These are phyloP conservation scores for Shargacucullia verbasci DNA, from an alignment of 2,888 invertebrate genomes.

Conservation along the genomic window DNA sequence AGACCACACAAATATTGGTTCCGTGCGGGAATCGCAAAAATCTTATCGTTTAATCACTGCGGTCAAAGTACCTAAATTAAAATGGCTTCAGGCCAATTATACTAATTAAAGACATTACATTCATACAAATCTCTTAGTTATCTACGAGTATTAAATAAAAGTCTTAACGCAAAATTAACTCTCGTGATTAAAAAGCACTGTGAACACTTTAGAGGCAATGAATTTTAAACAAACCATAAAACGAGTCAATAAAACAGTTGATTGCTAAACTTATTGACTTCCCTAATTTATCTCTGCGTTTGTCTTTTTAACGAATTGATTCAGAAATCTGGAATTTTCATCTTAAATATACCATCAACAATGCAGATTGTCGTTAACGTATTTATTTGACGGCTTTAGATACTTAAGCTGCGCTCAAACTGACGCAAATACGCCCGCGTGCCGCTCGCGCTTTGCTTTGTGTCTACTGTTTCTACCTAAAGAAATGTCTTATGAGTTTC, in stretches of 20 bases:
- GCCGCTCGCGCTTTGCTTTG: too few species aligned
- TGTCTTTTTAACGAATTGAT: conserved; percentile 61
- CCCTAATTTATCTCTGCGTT: conserved; percentile 40
- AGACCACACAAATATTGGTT: too few species aligned
- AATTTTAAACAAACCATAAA: conserved; percentile 43
- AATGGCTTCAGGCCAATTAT: too few species aligned
- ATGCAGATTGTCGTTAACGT: conserved; percentile 52
- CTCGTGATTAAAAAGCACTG: conserved; percentile 31
- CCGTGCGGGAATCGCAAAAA: too few species aligned
- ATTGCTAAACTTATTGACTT: conserved; percentile 50
- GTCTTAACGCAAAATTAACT: conserved; percentile 16
- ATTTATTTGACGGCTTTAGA: conserved; percentile 43
- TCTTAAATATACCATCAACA: conserved; percentile 41
- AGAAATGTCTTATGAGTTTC: too few species aligned
- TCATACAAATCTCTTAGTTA: too few species aligned
- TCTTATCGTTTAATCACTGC: too few species aligned
- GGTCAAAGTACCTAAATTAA: too few species aligned
- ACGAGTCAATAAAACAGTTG: conserved; percentile 56
- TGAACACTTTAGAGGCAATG: conserved; percentile 34
- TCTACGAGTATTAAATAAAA: neutral
- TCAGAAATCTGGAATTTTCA: conserved; percentile 1
- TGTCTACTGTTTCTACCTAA: too few species aligned
- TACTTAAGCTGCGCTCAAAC: too few species aligned
- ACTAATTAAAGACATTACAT: too few species aligned
- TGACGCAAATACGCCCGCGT: too few species aligned